Base-by-base conservation (phyloP, 2,888 invertebrate species). In the Seladonia tumulorum region DNA sequence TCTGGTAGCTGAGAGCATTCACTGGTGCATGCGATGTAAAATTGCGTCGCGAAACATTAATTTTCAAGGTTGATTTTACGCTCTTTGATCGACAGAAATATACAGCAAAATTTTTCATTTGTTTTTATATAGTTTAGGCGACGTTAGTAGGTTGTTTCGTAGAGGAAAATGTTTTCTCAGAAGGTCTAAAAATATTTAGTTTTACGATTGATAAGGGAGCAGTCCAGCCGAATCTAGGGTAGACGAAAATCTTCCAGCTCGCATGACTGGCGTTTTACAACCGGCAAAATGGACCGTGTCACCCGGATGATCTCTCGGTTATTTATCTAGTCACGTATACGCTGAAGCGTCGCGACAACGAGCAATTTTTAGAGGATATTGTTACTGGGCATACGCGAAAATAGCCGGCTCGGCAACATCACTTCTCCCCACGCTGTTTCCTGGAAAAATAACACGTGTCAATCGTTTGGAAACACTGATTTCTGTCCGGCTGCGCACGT, bases 291-390 rank as follows among this genome's bases (percentile, higher is more conserved):
- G 39, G 35, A 68, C 39, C 12, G 10, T 22, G 39, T 68, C 39
- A 22, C 39, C 22, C 39, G 60, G 39, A 22, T 22, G 68, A 68
- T 42, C 68, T 18, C 39, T 22, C 39, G 5, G 68, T 68, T 22
- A 22, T 68, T 68, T 39, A 68, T 68, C 22, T 22, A 39, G 39
- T 42, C 68, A 42, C 68, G 68, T 42, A 42, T 68, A 68, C 5
- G 68, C 12, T 22, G 35, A 68, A 35, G 68, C 68, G 39, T 68
- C 68, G 68, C 68, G 39, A 42, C 68, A 42, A 68, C 68, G n/a
- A 39, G 68, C 22, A 68, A 68, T 42, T 42, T 42, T 68, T 68
- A 39, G 22, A 22, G 22, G 14, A 68, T n/a, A 68, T 22, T 42
- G 39, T 68, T 22, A 12, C 22, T 5, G 68, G 22, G 10, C 22